Evolutionary conservation across 1,140 invertebrate genomes (phyloP).

Genomic region (Paramacrobiotus metropolitanus): DNA sequence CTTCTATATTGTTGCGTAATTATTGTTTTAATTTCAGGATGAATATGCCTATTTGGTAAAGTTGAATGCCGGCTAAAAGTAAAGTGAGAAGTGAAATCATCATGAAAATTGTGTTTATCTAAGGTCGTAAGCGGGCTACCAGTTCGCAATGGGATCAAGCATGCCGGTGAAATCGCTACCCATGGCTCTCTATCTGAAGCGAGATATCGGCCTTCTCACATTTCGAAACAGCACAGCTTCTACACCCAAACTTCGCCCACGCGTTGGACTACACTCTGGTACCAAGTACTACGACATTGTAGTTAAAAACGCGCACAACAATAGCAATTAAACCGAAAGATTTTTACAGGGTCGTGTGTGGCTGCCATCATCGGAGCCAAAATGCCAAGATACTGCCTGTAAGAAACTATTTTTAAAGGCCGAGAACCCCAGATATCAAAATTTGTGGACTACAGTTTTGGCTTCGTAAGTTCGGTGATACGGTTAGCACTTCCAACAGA

Average conservation of each 20-base stretch:
- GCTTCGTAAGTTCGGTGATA: constrained; percentile 48
- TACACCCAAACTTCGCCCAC: constrained; percentile 50
- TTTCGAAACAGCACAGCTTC: not conserved
- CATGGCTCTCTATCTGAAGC: constrained; percentile 34
- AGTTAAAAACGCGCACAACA: too few species aligned
- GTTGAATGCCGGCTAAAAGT: too few species aligned
- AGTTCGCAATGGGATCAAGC: constrained; percentile 28
- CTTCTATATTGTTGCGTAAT: too few species aligned
- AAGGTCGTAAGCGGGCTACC: constrained; percentile 31
- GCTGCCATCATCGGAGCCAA: constrained; percentile 77
- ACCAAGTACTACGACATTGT: too few species aligned
- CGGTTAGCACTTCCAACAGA: constrained; percentile 70
- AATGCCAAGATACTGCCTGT: constrained; percentile 65
- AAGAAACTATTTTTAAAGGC: not conserved
- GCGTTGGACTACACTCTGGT: constrained; percentile 88
- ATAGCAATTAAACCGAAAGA: too few species aligned
- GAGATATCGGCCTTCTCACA: not conserved
- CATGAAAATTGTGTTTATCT: too few species aligned
- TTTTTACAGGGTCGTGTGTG: constrained; percentile 47
- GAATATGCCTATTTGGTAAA: constrained; percentile 75
- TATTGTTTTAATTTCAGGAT: too few species aligned
- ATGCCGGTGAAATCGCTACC: constrained; percentile 38
- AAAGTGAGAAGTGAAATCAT: too few species aligned
- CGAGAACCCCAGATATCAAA: too few species aligned
- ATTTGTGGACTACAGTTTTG: not conserved